Base-by-base conservation (phyloP, 2,888 invertebrate genomes). In the Cenopis cana region DNA sequence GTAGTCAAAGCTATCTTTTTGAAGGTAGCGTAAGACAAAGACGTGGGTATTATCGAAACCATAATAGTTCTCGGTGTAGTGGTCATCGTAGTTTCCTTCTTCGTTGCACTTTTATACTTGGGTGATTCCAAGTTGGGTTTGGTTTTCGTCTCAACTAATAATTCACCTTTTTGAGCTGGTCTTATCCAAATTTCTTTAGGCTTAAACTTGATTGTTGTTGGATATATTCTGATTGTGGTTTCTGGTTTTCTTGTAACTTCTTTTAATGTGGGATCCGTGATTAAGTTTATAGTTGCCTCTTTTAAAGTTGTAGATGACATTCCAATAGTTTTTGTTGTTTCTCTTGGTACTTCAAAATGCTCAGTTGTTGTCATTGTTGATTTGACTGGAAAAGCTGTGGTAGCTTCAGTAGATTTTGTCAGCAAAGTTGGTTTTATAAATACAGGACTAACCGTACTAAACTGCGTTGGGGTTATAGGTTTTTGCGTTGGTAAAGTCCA, bases 161-260 rank as follows among this genome's bases (percentile, higher is more conserved):
- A 82, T 87, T 93, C 93, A 91, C 93, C 93, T 91, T 93, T 93
- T 84, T 91, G 91, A 0, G 92, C 88, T 55, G 93, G 93, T 76
- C 83, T 84, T 78, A 93, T 93, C 93, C 93, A 93, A 80, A 93
- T 93, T 79, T 93, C 93, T 79, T 93, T 93, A n/a, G 90, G 89
- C 74, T 91, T 90, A 33, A 88, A 87, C 79, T 93, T 93, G 0
- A 81, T 73, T 24, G 91, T 91, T n/a, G 88, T 87, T 17, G 85
- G 80, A 56, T 76, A 76, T n/a, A 77, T 77, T 83, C 81, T 89
- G 10, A 80, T 74, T 17, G 87, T 86, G 36, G 84, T 81, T 73
- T 90, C 89, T 50, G 81, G 77, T 74, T 85, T 89, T 73, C 76
- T 87, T 11, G 85, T 83, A 10, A 81, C 79, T 74, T 86, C 87